Evolutionary conservation across 1,140 invertebrate species (phyloP), one percentile per base, ranked within the genome.

Genomic region (Habropoda laboriosa): DNA sequence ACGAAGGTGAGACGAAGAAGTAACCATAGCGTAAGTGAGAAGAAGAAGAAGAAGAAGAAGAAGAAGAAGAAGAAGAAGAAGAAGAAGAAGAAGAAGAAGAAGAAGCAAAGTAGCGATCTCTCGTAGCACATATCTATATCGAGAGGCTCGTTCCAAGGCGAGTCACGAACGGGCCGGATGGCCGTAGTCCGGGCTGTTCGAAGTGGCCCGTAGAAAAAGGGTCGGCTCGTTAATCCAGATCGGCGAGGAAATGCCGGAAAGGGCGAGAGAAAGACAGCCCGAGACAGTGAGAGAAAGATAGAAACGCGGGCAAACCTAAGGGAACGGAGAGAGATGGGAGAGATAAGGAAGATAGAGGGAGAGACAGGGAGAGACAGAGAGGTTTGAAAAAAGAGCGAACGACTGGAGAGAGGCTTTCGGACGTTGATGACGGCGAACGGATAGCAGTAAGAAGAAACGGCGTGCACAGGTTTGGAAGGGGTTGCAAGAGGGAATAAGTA

Each of bases 141-240:
- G 67, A 67, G 40, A 55, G 57, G 60, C 61, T 86, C 70, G 68
- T 86, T 83, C 42, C 18, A 35, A 86, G 32, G 55, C 83, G 51
- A 74, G 81, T 86, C 85, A 86, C 83, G 83, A 83, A 85, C 77
- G 5, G 74, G 51, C 76, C 80, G 77, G 73, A 86, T 86, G 80
- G 80, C 73, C 68, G 27, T 40, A 81, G 73, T 49, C 49, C 60
- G 64, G 21, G 38, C 61, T 63, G 55, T 66, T 77, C 63, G 51
- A 75, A 87, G 67, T 82, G 72, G 79, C 67, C 67, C 63, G 18
- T 32, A 32, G 82, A 80, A 82, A 86, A 84, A 81, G 74, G 71
- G 78, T 84, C 81, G 60, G 67, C 83, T 86, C 83, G 85, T 87
- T 87, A 87, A 86, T 87, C 85, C 81, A 80, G 79, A 86, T 86